phyloP scores from a whole-genome alignment of 2,113 vertebrate genomes.

The Tychaedon coryphoeus region DNA sequence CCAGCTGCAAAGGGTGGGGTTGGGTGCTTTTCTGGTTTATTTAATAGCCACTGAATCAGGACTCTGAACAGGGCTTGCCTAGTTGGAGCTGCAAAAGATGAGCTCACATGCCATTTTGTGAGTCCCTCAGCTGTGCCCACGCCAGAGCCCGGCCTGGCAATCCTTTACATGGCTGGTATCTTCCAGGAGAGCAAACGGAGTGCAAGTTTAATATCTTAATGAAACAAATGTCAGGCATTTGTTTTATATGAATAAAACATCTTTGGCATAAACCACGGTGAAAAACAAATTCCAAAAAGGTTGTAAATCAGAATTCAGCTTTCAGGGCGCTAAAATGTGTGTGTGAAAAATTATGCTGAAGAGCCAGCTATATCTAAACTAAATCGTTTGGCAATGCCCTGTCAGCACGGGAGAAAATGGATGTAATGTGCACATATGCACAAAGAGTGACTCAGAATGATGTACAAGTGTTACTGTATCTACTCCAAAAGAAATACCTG shows the following conservation, averaged over 20 bases:
- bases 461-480: constrained; percentile 66
- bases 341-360: constrained; percentile 42
- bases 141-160: neutral
- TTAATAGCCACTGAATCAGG: constrained; percentile 53
- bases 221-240: constrained; percentile 64
- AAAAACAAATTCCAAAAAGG: constrained; percentile 59
- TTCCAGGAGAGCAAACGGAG: neutral
- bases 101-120: constrained; percentile 1
- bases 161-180: neutral
- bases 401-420: constrained; percentile 22
- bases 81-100: constrained; percentile 50
- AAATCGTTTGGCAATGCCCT: constrained; percentile 45
- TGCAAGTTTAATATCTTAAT: constrained; percentile 56
- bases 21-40: constrained; percentile 57
- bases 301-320: constrained; percentile 58
- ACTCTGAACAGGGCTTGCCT: neutral
- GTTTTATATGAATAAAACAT: constrained; percentile 63
- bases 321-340: constrained; percentile 19
- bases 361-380: constrained; percentile 34
- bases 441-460: constrained; percentile 71
- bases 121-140: neutral
- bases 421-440: constrained; percentile 36
- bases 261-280: constrained; percentile 11
- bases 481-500: constrained; percentile 76
- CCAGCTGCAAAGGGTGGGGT: constrained; percentile 61